These are phyloP conservation scores for Philonicus albiceps DNA, from an alignment of 2,888 invertebrate species.

Conservation along the genomic window DNA sequence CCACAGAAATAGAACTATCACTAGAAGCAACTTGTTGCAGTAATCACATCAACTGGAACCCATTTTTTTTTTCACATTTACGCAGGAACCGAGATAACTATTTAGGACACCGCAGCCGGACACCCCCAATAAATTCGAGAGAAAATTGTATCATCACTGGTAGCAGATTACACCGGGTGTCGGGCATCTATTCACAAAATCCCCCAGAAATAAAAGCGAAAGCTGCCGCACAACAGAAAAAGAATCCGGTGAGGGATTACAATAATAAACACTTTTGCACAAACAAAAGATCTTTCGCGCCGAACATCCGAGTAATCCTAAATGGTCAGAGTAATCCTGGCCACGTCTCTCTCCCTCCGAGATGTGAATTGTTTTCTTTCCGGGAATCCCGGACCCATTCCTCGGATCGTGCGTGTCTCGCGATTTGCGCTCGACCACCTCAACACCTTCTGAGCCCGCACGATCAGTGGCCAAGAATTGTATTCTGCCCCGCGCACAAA, in stretches of 20 bases:
- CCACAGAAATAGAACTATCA: neutral
- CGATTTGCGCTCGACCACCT: neutral
- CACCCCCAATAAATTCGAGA: neutral
- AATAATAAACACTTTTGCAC: conserved; percentile 10
- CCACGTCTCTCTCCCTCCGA: neutral
- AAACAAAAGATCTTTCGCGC: neutral
- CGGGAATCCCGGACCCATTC: neutral
- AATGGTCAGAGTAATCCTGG: conserved; percentile 19
- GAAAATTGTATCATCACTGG: conserved; percentile 33
- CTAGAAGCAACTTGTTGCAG: conserved; percentile 19
- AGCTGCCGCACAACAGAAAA: neutral
- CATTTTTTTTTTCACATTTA: conserved; percentile 27
- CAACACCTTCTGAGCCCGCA: neutral
- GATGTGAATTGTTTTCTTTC: conserved; percentile 17
- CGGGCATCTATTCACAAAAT: conserved; percentile 19
- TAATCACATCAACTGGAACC: conserved; percentile 4
- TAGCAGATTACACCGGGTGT: neutral
- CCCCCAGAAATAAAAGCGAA: neutral
- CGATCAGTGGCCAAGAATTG: neutral
- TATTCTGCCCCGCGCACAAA: neutral
- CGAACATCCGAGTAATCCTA: neutral
- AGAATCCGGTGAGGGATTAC: neutral
- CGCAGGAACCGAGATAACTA: neutral
- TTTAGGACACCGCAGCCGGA: conserved; percentile 4
- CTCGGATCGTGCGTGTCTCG: neutral